Conservation (phyloP, 2,113 vertebrate genomes). For the Stigmatopora nigra region DNA sequence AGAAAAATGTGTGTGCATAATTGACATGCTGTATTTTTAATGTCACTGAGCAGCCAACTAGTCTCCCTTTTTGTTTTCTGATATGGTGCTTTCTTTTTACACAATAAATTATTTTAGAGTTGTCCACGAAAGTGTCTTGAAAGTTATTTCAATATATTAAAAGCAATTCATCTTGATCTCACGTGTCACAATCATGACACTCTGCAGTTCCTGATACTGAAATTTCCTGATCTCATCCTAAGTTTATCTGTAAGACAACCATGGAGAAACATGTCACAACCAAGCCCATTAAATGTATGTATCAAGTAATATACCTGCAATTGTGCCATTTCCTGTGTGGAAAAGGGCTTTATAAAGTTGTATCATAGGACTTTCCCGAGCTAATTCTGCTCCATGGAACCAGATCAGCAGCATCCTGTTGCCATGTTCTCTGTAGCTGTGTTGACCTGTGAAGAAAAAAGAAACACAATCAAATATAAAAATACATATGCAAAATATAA, state of each 20-base stretch:
- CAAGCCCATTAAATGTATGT: background rate
- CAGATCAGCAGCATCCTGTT: slow-evolving; percentile 87
- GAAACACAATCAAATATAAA: background rate
- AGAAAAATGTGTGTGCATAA: background rate
- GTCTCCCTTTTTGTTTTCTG: slow-evolving; percentile 17
- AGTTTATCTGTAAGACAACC: slow-evolving; percentile 74
- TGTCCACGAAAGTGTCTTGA: slow-evolving; percentile 5
- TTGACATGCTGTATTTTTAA: background rate
- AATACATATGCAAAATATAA: slow-evolving; percentile 9
- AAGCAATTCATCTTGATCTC: background rate
- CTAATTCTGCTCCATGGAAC: slow-evolving; percentile 74
- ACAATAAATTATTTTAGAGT: slow-evolving; percentile 43
- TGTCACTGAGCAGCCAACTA: background rate
- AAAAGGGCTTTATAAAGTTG: slow-evolving; percentile 72
- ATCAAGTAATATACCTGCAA: slow-evolving; percentile 67
- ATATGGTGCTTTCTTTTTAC: slow-evolving; percentile 14
- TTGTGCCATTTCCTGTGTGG: slow-evolving; percentile 65
- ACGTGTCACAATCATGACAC: slow-evolving; percentile 67
- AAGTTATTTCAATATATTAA: background rate
- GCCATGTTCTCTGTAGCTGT: slow-evolving; percentile 81
- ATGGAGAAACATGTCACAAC: background rate
- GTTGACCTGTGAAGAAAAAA: slow-evolving; percentile 62
- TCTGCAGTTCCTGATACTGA: slow-evolving; percentile 68
- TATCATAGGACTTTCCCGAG: slow-evolving; percentile 62
- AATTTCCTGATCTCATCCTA: slow-evolving; percentile 54